phyloP scores from a whole-genome alignment of 2,797 vertebrate genomes.

The Pipistrellus kuhlii region DNA sequence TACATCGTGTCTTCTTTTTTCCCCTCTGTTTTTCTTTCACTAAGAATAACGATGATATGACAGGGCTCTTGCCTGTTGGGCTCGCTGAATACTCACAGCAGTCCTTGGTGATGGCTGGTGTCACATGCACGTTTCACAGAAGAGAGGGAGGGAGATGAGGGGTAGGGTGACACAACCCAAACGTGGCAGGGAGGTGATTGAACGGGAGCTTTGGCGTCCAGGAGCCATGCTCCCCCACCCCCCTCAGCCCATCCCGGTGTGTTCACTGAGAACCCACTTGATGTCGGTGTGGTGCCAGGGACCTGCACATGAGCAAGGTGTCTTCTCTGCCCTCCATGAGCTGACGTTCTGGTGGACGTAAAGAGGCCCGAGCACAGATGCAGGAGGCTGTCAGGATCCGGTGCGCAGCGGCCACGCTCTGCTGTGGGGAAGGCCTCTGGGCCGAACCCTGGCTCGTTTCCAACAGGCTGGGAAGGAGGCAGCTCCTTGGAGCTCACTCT shows the following conservation, averaged over 20 bases:
- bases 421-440: neutral
- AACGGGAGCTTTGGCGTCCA: neutral
- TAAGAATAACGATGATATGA: fast-evolving
- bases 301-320: neutral
- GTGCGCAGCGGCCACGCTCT: fast-evolving
- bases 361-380: neutral
- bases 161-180: neutral
- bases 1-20: fast-evolving
- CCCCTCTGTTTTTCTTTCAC: neutral
- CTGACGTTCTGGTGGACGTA: neutral
- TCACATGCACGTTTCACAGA: neutral
- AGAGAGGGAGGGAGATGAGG: neutral
- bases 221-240: fast-evolving
- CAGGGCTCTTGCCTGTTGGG: fast-evolving
- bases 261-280: neutral
- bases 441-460: neutral
- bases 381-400: neutral
- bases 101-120: neutral
- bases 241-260: fast-evolving
- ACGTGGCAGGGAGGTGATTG: neutral
- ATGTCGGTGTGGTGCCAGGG: fast-evolving
- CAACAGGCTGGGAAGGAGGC: neutral
- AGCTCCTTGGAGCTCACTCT: neutral
- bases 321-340: neutral
- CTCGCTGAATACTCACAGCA: fast-evolving